Evolutionary conservation across 2,797 vertebrate genomes (phyloP), one percentile per base, ranked within the genome.

Genomic region (Neosilurus hyrtlii): DNA sequence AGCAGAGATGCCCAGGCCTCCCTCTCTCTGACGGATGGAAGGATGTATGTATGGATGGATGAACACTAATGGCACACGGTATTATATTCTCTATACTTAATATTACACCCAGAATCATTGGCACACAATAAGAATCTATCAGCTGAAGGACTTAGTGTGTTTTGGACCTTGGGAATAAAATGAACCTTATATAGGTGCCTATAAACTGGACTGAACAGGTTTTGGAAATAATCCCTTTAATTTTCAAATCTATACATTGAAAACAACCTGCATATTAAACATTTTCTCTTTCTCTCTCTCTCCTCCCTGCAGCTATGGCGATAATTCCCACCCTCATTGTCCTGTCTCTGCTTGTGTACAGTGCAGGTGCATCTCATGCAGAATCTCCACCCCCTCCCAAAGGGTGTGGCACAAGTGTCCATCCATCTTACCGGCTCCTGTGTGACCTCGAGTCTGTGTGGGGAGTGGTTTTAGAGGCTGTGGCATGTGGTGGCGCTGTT

Each of bases 391-490:
- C 92, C 93, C 96, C 95, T 0, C 96, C 97, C 0, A 93, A 95
- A 73, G 98, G 98, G 15, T 99, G 98, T 2, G 94, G 96, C 4
- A 90, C 95, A 86, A 93, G 95, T 26, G 94, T 99, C 12, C 94
- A 96, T 51, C 96, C 94, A 14, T 93, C 95, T 52, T 99, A 97
- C 63, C 88, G 96, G 35, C 94, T 96, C 86, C 95, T 99, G 87
- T 99, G 98, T 1, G 96, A 99, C 92, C 95, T 99, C 94, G 97
- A 99, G 91, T 94, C 96, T 0, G 94, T 96, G 12, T 99, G 97
- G 97, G 97, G 97, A 0, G 96, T 99, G 51, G 97, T 98, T 0
- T 89, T 99, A 91, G 98, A 99, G 92, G 96, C 96, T 0, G 94
- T 97, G 67, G 97, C 97, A 0, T 96, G 97, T 51, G 94, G 95